phyloP scores from a whole-genome alignment of 2,113 vertebrate species.

The Centropristis striata region DNA sequence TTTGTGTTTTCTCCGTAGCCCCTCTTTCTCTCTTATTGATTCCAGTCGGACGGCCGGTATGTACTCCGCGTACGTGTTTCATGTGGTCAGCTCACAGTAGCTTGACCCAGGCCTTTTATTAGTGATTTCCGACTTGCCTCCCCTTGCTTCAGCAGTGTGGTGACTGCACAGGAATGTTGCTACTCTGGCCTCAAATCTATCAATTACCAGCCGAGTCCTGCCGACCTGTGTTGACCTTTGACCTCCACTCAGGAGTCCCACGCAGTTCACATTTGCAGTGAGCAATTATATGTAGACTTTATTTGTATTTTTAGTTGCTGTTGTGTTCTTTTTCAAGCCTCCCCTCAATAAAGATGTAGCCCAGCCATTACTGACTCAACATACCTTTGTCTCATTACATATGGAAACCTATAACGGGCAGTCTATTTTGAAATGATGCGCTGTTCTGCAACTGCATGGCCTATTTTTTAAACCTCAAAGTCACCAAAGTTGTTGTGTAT shows the following conservation, averaged over 20 bases:
- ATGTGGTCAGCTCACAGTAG: conserved; percentile 43
- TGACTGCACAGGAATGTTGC: conserved; percentile 42
- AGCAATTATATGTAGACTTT: too few species aligned
- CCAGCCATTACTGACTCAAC: too few species aligned
- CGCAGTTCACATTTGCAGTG: conserved; percentile 29
- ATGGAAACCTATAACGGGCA: too few species aligned
- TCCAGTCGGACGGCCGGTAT: background rate
- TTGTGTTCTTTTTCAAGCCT: too few species aligned
- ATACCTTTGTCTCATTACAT: too few species aligned
- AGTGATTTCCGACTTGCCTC: conserved; percentile 48
- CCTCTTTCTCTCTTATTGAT: conserved; percentile 13
- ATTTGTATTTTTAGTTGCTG: background rate
- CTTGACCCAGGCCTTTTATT: conserved; percentile 58
- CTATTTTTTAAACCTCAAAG: background rate
- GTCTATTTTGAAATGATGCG: background rate
- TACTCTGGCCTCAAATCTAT: conserved; percentile 51
- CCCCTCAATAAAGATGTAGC: too few species aligned
- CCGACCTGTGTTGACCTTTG: conserved; percentile 29
- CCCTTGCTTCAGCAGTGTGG: conserved; percentile 22
- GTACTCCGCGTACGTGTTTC: conserved; percentile 16
- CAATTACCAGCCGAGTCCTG: conserved; percentile 53
- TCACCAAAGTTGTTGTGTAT: background rate
- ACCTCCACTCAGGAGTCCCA: conserved; percentile 34
- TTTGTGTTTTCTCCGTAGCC: background rate
- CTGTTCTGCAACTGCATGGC: background rate